Conservation (phyloP, 2,888 invertebrate genomes). For the Horisme vitalbata region DNA sequence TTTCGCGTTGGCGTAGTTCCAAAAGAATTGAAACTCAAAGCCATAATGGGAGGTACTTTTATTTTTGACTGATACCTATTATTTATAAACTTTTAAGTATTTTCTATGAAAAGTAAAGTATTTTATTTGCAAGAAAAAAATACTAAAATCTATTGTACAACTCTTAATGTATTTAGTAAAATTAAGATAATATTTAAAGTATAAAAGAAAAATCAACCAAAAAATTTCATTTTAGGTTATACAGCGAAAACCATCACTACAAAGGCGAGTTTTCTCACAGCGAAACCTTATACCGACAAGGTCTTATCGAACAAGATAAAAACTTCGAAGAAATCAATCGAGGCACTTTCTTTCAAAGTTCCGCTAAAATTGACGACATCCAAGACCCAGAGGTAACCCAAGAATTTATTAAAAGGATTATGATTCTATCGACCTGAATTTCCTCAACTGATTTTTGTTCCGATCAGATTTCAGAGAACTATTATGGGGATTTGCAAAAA, state of each 20-base stretch:
- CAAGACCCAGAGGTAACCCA: slow-evolving; percentile 59
- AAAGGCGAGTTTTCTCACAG: slow-evolving; percentile 54
- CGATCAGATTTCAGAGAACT: slow-evolving; percentile 58
- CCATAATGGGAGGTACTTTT: slow-evolving; percentile 5
- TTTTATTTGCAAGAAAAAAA: no score
- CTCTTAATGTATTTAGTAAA: no score
- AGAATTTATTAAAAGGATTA: slow-evolving; percentile 21
- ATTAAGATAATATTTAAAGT: background rate
- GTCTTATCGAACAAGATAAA: slow-evolving; percentile 51
- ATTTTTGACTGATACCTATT: slow-evolving; percentile 6
- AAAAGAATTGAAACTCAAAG: slow-evolving; percentile 12
- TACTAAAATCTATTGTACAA: no score
- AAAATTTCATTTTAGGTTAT: slow-evolving; percentile 45
- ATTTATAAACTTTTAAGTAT: no score
- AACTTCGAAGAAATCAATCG: slow-evolving; percentile 63
- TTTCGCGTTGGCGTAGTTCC: slow-evolving; percentile 15
- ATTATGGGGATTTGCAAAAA: slow-evolving; percentile 52
- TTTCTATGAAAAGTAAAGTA: no score
- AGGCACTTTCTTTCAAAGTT: slow-evolving; percentile 61
- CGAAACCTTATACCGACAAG: slow-evolving; percentile 56
- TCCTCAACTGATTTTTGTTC: slow-evolving; percentile 13
- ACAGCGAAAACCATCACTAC: slow-evolving; percentile 54
- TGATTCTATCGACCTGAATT: slow-evolving; percentile 17
- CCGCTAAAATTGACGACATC: slow-evolving; percentile 59
- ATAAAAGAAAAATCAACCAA: background rate